Evolutionary conservation across 2,113 vertebrate genomes (phyloP).

Genomic region (Myotis yumanensis): DNA sequence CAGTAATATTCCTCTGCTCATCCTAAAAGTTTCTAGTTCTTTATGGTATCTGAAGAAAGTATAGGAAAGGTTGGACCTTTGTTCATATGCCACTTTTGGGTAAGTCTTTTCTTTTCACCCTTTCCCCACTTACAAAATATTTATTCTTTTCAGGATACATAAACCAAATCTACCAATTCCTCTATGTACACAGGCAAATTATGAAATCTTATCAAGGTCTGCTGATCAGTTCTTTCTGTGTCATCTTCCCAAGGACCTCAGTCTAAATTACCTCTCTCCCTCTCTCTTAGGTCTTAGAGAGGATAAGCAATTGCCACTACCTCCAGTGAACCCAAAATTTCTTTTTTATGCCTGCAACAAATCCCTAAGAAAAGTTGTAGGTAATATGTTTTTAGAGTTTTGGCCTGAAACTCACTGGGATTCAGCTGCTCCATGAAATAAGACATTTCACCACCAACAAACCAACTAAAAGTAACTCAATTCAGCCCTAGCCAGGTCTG

Average conservation of each 20-base stretch:
- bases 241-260: neutral
- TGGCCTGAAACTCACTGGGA: neutral
- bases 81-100: neutral
- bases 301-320: neutral
- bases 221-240: neutral
- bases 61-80: neutral
- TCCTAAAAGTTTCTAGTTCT: neutral
- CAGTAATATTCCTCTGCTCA: neutral
- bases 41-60: neutral
- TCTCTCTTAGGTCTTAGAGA: neutral
- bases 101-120: neutral
- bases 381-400: neutral
- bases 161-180: neutral
- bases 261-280: neutral
- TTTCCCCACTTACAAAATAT: slow-evolving; percentile 22
- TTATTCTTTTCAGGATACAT: slow-evolving; percentile 26
- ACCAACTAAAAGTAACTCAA: neutral
- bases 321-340: neutral
- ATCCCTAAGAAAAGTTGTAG: neutral
- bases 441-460: neutral
- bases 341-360: neutral
- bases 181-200: neutral
- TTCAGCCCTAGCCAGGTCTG: neutral
- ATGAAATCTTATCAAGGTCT: slow-evolving; percentile 2
- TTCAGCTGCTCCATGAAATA: neutral